These are phyloP conservation scores for Climacteris rufus DNA, from an alignment of 2,113 vertebrate genomes.

Conservation along the genomic window DNA sequence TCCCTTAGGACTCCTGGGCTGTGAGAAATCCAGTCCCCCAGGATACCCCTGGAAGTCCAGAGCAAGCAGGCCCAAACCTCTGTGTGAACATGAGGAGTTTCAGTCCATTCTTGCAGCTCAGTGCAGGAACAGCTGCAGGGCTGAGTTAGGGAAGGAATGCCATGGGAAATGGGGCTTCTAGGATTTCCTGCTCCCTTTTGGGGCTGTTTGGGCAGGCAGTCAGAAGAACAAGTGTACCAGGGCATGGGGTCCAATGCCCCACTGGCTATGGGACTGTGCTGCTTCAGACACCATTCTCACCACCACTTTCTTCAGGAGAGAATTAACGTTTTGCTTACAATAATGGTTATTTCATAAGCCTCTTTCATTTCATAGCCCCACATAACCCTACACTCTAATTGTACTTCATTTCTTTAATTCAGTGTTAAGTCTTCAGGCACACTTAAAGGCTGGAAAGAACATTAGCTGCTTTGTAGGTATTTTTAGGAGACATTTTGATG, in stretches of 20 bases:
- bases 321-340: neutral
- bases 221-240: neutral
- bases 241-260: neutral
- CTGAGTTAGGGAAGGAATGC: neutral
- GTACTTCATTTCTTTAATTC: neutral
- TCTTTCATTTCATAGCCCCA: neutral
- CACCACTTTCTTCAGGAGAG: neutral
- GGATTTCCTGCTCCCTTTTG: neutral
- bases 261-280: neutral
- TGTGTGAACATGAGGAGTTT: fast-evolving
- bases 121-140: neutral
- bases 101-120: neutral
- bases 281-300: neutral
- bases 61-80: neutral
- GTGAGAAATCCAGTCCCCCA: neutral
- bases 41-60: neutral
- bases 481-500: neutral
- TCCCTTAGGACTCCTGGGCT: neutral
- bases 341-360: neutral
- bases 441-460: neutral
- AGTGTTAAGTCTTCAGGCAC: neutral
- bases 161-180: neutral
- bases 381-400: neutral
- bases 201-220: neutral
- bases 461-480: neutral